Conservation (phyloP, 2,888 invertebrate species). For the Acanthosoma haemorrhoidale region DNA sequence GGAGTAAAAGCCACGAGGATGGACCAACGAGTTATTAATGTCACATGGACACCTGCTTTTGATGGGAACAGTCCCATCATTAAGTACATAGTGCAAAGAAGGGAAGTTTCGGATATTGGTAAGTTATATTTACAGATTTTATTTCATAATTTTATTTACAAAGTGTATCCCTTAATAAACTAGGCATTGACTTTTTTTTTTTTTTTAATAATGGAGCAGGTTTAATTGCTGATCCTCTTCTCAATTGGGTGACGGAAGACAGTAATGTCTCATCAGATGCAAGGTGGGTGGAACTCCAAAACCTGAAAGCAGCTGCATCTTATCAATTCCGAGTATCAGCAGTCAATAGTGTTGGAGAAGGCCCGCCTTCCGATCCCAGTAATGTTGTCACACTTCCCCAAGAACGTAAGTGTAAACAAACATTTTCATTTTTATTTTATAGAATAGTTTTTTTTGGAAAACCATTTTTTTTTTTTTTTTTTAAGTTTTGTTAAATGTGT, state of each 20-base stretch:
- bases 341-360: constrained; percentile 92
- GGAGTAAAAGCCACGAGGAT: constrained; percentile 70
- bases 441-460: not conserved
- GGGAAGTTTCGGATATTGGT: constrained; percentile 84
- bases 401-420: constrained; percentile 66
- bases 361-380: constrained; percentile 82
- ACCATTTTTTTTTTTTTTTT: not conserved
- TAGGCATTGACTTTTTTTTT: not conserved
- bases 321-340: constrained; percentile 97
- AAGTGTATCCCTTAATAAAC: too few relatives aligned
- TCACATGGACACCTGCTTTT: constrained; percentile 93
- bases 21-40: constrained; percentile 71
- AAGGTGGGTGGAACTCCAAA: constrained; percentile 73
- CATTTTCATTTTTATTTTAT: not conserved
- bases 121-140: constrained; percentile 46
- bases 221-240: constrained; percentile 74
- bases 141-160: too few relatives aligned
- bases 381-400: constrained; percentile 88
- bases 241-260: constrained; percentile 84
- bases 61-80: constrained; percentile 94
- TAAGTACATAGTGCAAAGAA: constrained; percentile 86
- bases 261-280: constrained; percentile 76
- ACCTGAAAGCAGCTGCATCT: constrained; percentile 86
- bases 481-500: not conserved
- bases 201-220: constrained; percentile 57